Evolutionary conservation across 1,140 invertebrate species (phyloP).

Genomic region (Batillaria attramentaria): DNA sequence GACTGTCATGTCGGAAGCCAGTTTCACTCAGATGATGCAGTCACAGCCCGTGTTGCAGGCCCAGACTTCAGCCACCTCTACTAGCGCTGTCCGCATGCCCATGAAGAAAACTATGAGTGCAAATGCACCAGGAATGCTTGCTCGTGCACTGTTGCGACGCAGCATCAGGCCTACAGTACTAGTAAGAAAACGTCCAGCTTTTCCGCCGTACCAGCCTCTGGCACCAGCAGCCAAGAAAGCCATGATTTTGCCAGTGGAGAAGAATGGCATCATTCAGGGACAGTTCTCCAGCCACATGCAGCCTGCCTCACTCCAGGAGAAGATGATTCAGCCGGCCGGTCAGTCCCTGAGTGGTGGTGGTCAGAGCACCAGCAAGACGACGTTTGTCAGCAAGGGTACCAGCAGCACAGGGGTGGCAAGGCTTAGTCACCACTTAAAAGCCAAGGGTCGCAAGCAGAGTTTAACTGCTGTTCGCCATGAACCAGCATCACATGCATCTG

Average conservation of each 20-base stretch:
- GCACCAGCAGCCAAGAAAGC: neutral
- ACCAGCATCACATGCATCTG: neutral
- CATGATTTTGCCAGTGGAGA: slow-evolving; percentile 27
- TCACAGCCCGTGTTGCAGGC: too few relatives aligned
- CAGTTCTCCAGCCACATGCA: slow-evolving; percentile 14
- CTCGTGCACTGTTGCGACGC: neutral
- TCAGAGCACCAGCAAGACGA: too few relatives aligned
- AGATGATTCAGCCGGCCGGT: neutral
- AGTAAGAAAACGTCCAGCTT: slow-evolving; percentile 8
- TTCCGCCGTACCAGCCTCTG: neutral
- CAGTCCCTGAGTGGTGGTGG: neutral
- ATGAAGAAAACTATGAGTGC: too few relatives aligned
- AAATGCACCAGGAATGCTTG: too few relatives aligned
- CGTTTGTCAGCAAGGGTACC: too few relatives aligned
- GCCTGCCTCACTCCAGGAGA: neutral
- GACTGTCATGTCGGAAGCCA: too few relatives aligned
- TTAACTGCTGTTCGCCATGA: neutral
- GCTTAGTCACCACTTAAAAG: neutral
- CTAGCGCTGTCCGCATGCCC: too few relatives aligned
- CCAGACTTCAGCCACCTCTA: too few relatives aligned
- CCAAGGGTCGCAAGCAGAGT: slow-evolving; percentile 1
- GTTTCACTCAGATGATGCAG: too few relatives aligned
- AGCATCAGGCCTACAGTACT: neutral
- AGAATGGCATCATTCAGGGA: slow-evolving; percentile 38
- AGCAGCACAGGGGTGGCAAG: too few relatives aligned